Base-by-base conservation (phyloP, 2,113 vertebrate species). In the Puntigrus tetrazona region DNA sequence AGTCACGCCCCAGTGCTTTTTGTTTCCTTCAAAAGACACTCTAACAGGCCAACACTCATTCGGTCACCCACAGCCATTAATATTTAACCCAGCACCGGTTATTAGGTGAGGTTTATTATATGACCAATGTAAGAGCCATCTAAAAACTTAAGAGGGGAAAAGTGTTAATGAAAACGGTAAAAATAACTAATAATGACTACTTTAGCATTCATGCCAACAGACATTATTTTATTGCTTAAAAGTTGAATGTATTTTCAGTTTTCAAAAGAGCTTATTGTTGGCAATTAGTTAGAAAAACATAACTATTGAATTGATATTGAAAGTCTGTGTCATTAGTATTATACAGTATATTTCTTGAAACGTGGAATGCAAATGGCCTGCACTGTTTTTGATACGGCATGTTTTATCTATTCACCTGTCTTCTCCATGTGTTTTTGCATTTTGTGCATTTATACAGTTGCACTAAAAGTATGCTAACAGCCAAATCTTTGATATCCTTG, bases 1-100 rank as follows among this genome's bases (percentile, higher is more conserved):
- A 31, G 84, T 84, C 38, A 79, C 84, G 84, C 41, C 70, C 38
- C 86, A 87, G 25, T 72, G 69, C 78, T 83, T 45, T 61, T 57
- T 25, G 70, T 47, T 73, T 41, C 27, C 36, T 38, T 18, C 27
- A 18, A 59, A 52, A 36, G 29, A 69, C 59, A 59, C 45, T 13
- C 11, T 41, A 63, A 77, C 72, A 18, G 43, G 27, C 55, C n/a
- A 50, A 73, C 74, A 65, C 75, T 27, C 20, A n/a, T 55, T 38
- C 36, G 79, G 1, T 36, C 43, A 57, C 4, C 13, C 27, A 45
- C 36, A 45, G 18, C 3, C 11, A 80, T 73, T 81, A 81, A 81
- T 80, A 65, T 81, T 85, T 63, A 75, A 81, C 78, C 11, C 13
- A 38, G 11, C 45, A 52, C 7, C 27, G 3, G 7, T 38, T 47